Evolutionary conservation across 2,888 invertebrate species (phyloP).

Genomic region (Craniophora ligustri): DNA sequence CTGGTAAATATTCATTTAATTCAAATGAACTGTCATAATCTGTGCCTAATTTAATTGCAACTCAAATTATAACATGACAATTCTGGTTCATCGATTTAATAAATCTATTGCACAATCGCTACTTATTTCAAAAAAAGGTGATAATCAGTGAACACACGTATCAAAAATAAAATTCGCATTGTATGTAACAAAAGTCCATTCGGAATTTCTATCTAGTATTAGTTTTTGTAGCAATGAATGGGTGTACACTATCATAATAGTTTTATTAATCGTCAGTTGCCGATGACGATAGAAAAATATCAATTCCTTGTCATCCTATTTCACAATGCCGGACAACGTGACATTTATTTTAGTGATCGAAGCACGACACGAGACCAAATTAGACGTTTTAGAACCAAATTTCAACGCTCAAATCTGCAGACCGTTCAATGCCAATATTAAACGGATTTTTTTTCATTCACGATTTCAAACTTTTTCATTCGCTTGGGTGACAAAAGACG

Average conservation of each 20-base stretch:
- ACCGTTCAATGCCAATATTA: slow-evolving; percentile 85
- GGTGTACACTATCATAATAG: slow-evolving; percentile 49
- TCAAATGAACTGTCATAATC: too few relatives aligned
- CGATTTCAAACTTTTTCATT: slow-evolving; percentile 85
- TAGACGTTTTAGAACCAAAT: slow-evolving; percentile 69
- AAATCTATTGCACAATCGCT: neutral
- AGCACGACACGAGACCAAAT: slow-evolving; percentile 67
- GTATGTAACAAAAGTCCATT: slow-evolving; percentile 10
- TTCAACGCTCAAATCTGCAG: slow-evolving; percentile 78
- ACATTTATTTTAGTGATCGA: slow-evolving; percentile 64
- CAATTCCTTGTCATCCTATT: slow-evolving; percentile 51
- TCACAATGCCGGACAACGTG: slow-evolving; percentile 61
- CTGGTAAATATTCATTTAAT: too few relatives aligned
- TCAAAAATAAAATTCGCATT: slow-evolving; percentile 7
- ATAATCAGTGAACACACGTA: slow-evolving; percentile 4
- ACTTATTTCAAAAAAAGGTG: neutral
- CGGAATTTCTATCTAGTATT: slow-evolving; percentile 17
- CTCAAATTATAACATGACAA: neutral
- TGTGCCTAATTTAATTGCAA: too few relatives aligned
- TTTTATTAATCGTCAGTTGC: slow-evolving; percentile 41
- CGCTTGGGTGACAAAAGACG: slow-evolving; percentile 82
- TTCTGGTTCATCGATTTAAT: neutral
- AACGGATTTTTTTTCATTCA: slow-evolving; percentile 83
- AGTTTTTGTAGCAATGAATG: slow-evolving; percentile 40
- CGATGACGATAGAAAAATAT: slow-evolving; percentile 58